Conservation (phyloP, 23 tunicate species). For the Styela plicata region DNA sequence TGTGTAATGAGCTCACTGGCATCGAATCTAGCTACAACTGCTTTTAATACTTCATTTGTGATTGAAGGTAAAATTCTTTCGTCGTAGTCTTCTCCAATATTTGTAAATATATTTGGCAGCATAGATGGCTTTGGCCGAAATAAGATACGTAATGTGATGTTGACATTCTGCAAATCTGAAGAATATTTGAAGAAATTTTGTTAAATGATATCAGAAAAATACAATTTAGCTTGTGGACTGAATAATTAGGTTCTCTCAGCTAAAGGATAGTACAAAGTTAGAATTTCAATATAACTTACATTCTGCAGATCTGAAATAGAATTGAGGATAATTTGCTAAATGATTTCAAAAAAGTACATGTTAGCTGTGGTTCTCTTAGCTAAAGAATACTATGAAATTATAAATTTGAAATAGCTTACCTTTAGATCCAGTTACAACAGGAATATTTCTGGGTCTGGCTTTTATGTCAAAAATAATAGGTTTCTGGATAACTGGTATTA, state of each 20-base stretch:
- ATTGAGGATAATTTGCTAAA: no score
- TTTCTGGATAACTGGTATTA: conserved; percentile 89
- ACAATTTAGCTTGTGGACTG: no score
- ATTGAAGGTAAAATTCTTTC: conserved; percentile 98
- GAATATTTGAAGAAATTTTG: background rate
- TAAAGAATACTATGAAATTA: background rate
- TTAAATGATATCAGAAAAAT: no score
- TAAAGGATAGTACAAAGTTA: no score
- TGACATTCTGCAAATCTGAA: conserved; percentile 93
- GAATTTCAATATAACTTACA: no score
- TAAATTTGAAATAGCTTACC: conserved; percentile 29
- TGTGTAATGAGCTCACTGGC: conserved; percentile 97
- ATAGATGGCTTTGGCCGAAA: conserved; percentile 92
- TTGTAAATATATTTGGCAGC: conserved; percentile 82
- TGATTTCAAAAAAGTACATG: no score
- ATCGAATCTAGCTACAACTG: conserved; percentile 95
- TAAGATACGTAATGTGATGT: conserved; percentile 95
- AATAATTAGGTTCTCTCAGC: no score
- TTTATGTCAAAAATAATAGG: conserved; percentile 98
- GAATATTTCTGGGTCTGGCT: conserved; percentile 94
- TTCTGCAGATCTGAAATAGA: no score
- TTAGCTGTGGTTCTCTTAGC: background rate
- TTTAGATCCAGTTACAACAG: conserved; percentile 96
- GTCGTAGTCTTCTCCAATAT: conserved; percentile 95
- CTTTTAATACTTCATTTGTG: conserved; percentile 98